Evolutionary conservation across 2,113 vertebrate genomes (phyloP).

Genomic region (Lanius collurio): DNA sequence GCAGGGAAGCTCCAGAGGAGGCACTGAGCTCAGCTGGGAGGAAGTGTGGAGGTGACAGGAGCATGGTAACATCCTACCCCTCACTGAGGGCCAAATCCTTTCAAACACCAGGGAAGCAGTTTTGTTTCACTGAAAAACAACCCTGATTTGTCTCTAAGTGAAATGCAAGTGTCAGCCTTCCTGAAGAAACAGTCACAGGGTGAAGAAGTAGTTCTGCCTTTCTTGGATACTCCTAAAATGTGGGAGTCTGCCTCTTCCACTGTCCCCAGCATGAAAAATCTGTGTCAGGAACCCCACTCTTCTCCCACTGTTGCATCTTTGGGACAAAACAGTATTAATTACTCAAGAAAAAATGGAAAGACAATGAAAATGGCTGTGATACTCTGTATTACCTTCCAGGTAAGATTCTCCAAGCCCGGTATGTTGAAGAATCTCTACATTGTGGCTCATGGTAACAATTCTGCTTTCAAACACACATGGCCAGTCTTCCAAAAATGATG

Average conservation of each 20-base stretch:
- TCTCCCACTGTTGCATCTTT: neutral
- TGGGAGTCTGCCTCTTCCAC: neutral
- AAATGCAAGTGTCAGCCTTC: neutral
- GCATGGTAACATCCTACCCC: neutral
- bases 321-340: neutral
- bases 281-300: neutral
- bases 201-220: neutral
- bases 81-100: neutral
- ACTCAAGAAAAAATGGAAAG: neutral
- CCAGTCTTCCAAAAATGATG: neutral
- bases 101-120: neutral
- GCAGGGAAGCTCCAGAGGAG: neutral
- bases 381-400: neutral
- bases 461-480: neutral
- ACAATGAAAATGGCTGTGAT: neutral
- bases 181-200: neutral
- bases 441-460: neutral
- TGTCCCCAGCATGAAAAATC: neutral
- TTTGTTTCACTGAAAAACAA: neutral
- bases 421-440: neutral
- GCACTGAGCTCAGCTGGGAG: neutral
- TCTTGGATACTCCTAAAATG: neutral
- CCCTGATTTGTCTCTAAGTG: neutral
- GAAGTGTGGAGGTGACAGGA: neutral
- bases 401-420: neutral